Evolutionary conservation across 2,888 invertebrate species (phyloP), one percentile per base, ranked within the genome.

Genomic region (Sesia apiformis): DNA sequence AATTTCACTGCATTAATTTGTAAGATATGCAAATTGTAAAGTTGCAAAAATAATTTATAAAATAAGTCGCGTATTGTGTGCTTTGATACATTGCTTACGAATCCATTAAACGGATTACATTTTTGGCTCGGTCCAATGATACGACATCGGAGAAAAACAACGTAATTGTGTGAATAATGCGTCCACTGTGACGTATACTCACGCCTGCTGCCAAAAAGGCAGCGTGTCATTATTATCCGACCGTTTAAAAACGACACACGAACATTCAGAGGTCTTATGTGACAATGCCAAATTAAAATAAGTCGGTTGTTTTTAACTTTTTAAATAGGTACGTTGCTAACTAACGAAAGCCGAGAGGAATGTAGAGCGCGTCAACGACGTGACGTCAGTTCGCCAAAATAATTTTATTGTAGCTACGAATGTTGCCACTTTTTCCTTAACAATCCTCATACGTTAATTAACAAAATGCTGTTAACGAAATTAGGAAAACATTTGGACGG

Each of bases 21-120:
- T 1, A 1, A 23, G 23, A 23, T 23, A 23, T 23, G 2, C 1
- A 23, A n/a, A n/a, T n/a, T n/a, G n/a, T n/a, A n/a, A 23, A 23
- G 23, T 23, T 23, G 43, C 39, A 52, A 43, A 40, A 43, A 42
- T 8, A 50, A 46, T 23, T 46, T 4, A n/a, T 46, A 60, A 56
- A 61, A 52, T 51, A 56, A 7, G 40, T 51, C 41, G 56, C 54
- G 54, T 8, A 58, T 62, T 56, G 58, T 58, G 59, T 63, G 62
- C 63, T 65, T 71, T 67, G 72, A 75, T 74, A 73, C 74, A 72
- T 76, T 74, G 70, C 70, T 76, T 71, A 76, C 72, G 74, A 72
- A 69, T 68, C 74, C 75, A 81, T 83, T 81, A 81, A 74, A 70
- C 63, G 73, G 74, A 80, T 78, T 74, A 77, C 75, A 81, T 83